phyloP scores from a whole-genome alignment of 2,113 vertebrate species.

The Calidris pugnax region DNA sequence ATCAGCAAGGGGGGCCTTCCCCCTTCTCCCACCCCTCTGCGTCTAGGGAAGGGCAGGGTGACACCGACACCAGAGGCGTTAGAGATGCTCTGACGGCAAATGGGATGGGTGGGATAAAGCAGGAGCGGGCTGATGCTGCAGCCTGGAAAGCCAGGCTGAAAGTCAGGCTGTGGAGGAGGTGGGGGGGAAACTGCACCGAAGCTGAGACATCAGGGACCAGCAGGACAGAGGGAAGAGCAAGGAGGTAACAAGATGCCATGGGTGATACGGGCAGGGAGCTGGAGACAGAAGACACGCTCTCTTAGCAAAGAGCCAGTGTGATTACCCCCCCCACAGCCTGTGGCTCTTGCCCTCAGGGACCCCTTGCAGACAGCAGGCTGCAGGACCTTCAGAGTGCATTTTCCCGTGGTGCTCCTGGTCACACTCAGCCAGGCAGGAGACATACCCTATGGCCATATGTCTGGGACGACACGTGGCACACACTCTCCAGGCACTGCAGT shows the following conservation, averaged over 20 bases:
- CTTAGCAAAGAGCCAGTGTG: background rate
- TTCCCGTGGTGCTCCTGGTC: background rate
- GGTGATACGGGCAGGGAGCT: background rate
- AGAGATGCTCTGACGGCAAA: background rate
- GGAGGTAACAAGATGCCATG: background rate
- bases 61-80: background rate
- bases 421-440: background rate
- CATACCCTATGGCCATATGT: accelerated
- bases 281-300: background rate
- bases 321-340: background rate
- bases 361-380: background rate
- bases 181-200: background rate
- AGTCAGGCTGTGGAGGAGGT: background rate
- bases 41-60: background rate
- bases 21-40: background rate
- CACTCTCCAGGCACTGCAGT: background rate
- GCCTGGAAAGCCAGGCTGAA: background rate
- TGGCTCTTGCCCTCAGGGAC: background rate
- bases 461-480: background rate
- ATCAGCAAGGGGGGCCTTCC: background rate
- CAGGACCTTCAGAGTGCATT: background rate
- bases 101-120: background rate
- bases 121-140: background rate
- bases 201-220: background rate
- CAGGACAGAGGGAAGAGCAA: background rate